These are phyloP conservation scores for Lasioglossum zephyrum DNA, from an alignment of 2,888 invertebrate genomes.

Conservation along the genomic window DNA sequence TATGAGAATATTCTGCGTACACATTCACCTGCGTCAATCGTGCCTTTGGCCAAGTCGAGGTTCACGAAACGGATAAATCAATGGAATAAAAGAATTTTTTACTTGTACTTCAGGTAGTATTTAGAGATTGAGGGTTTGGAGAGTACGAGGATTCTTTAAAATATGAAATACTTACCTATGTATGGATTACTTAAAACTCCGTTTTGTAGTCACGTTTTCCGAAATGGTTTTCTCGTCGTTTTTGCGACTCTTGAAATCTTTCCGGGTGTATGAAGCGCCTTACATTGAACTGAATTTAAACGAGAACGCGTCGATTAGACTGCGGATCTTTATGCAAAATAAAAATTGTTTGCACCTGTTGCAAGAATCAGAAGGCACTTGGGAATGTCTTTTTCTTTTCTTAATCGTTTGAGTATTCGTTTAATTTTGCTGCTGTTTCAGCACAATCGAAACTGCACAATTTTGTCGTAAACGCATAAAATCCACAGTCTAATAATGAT, in stretches of 20 bases:
- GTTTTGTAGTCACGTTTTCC: slow-evolving; percentile 33
- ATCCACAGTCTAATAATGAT: background rate
- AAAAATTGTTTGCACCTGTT: background rate
- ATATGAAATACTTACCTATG: slow-evolving; percentile 32
- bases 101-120: slow-evolving; percentile 66
- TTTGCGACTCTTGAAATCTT: slow-evolving; percentile 41
- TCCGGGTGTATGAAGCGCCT: slow-evolving; percentile 60
- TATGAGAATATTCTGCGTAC: slow-evolving; percentile 73
- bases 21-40: slow-evolving; percentile 78
- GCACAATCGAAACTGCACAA: background rate
- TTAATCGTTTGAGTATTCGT: background rate
- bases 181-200: slow-evolving; percentile 49
- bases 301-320: background rate
- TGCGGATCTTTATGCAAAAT: background rate
- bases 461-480: background rate
- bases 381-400: background rate
- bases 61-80: slow-evolving; percentile 62
- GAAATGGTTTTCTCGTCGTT: slow-evolving; percentile 14
- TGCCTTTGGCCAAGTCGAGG: slow-evolving; percentile 79
- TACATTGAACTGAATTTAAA: slow-evolving; percentile 63
- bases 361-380: background rate
- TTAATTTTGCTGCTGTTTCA: background rate
- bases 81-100: slow-evolving; percentile 57
- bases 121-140: slow-evolving; percentile 35
- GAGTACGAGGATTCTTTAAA: slow-evolving; percentile 29